These are phyloP conservation scores for Thereuonema tuberculata DNA, from an alignment of 1,140 invertebrate species.

Conservation along the genomic window DNA sequence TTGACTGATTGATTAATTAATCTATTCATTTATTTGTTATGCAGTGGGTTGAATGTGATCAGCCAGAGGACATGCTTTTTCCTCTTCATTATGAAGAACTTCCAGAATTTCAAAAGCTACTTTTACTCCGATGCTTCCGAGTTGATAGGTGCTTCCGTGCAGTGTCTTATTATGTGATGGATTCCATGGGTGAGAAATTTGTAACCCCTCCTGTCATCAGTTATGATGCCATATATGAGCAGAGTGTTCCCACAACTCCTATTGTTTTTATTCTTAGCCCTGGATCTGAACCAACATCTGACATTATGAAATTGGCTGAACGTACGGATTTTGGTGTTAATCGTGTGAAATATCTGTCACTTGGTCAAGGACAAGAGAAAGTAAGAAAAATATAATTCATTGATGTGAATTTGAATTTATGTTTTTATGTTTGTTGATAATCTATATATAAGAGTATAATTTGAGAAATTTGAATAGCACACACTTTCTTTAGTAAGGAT, in stretches of 20 bases:
- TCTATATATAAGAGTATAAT: too few relatives aligned
- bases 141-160: slow-evolving; percentile 69
- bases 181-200: slow-evolving; percentile 68
- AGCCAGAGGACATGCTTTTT: slow-evolving; percentile 50
- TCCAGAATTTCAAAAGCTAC: slow-evolving; percentile 54
- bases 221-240: slow-evolving; percentile 63
- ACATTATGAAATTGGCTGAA: slow-evolving; percentile 75
- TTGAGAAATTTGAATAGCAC: too few relatives aligned
- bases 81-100: slow-evolving; percentile 51
- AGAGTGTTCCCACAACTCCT: slow-evolving; percentile 59
- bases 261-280: slow-evolving; percentile 77
- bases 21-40: too few relatives aligned
- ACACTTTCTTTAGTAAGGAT: too few relatives aligned
- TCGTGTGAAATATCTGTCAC: slow-evolving; percentile 64
- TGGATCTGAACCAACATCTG: slow-evolving; percentile 70
- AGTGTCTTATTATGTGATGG: slow-evolving; percentile 60
- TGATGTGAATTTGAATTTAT: background rate
- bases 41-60: slow-evolving; percentile 69
- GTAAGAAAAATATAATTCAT: too few relatives aligned
- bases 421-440: background rate
- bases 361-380: slow-evolving; percentile 78
- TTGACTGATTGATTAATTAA: too few relatives aligned
- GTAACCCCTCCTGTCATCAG: slow-evolving; percentile 68
- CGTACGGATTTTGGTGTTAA: slow-evolving; percentile 49
- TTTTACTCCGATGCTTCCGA: slow-evolving; percentile 71